A percentile compares a stretch with the other conserved stretches of the same genome.
Conservation (phyloP, 2,888 invertebrate species). For the Cylloceria caligata region DNA sequence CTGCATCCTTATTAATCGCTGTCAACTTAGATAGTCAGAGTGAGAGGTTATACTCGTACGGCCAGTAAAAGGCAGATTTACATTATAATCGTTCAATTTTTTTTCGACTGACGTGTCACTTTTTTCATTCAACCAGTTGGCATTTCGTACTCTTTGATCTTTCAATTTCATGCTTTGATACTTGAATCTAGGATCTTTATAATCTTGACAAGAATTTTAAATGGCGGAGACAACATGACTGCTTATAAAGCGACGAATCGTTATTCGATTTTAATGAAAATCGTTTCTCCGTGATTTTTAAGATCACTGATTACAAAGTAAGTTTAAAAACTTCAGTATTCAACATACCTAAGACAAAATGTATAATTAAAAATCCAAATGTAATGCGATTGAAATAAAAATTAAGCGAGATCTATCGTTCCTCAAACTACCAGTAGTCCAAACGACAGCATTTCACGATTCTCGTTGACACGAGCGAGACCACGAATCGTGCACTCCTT, state of each 20-base stretch:
- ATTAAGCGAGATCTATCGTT: background rate
- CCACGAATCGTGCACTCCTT: conserved; percentile 59
- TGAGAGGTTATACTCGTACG: too few relatives aligned
- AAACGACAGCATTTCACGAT: background rate
- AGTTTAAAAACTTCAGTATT: background rate
- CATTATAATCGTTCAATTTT: background rate
- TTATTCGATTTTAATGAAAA: background rate
- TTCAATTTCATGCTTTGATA: background rate
- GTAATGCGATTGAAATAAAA: background rate
- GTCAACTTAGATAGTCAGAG: too few relatives aligned
- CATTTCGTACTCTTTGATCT: background rate
- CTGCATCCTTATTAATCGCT: too few relatives aligned
- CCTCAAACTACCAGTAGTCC: background rate
- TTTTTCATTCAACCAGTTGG: background rate
- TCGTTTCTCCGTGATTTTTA: background rate
- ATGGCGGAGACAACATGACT: background rate
- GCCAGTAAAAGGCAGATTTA: too few relatives aligned
- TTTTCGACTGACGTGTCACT: background rate
- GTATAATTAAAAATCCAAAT: too few relatives aligned
- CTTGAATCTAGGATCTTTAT: background rate
- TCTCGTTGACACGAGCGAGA: conserved; percentile 64
- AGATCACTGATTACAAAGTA: background rate
- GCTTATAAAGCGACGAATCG: background rate
- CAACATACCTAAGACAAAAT: background rate
- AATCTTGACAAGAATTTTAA: background rate